Evolutionary conservation across 2,113 vertebrate species (phyloP), one percentile per base, ranked within the genome.

Genomic region (Apodemus sylvaticus): DNA sequence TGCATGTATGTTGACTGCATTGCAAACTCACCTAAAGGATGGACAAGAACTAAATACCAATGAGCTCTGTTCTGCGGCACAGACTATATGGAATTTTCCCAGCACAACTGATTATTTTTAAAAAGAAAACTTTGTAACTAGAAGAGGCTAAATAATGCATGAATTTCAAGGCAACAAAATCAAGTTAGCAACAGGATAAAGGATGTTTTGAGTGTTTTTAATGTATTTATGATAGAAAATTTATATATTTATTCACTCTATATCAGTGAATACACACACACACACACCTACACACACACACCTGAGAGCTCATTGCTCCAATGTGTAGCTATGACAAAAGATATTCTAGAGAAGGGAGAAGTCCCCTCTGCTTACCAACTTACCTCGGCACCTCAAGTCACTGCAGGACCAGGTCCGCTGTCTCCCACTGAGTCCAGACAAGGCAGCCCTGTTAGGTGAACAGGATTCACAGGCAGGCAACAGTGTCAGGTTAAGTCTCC

Each of bases 101-200:
- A 42, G 22, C 39, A 60, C 2, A 79, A 51, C 66, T 93, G 55
- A 22, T 48, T 66, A 6, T 73, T 39, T 51, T 81, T n/a, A 60
- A 90, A 79, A 90, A 81, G 53, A 86, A 93, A 94, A 9, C 13
- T 51, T 94, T 90, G 39, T 64, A 94, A 95, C 12, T 51, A 85
- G 87, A 45, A 95, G 53, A 92, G 93, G 53, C 24, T 86, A 94
- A 93, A 53, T 85, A 94, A 90, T 55, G 86, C 29, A 89, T 91
- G 66, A 86, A 90, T 78, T 42, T 78, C 45, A 89, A 90, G 81
- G 24, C 60, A 92, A 85, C 29, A 77, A 60, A 94, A 92, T 36
- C n/a, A 90, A 90, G 16, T 22, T 42, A 86, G 60, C 53, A 93
- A 74, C 42, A 92, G 64, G 79, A 92, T 85, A 78, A 89, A 95